phyloP scores from a whole-genome alignment of 2,888 invertebrate species.

The Choreutis nemorana region DNA sequence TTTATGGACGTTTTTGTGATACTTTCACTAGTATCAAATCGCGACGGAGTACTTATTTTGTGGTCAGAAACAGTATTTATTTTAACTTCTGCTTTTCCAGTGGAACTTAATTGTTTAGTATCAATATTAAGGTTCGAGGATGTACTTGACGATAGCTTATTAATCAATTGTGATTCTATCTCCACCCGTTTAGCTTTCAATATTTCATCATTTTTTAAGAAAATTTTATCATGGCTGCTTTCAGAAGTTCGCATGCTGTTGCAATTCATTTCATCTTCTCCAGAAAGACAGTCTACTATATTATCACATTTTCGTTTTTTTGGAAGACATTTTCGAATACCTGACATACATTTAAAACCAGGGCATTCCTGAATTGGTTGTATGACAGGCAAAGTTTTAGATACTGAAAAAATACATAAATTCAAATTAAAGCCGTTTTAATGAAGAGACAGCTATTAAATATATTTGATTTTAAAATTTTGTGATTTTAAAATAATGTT shows the following conservation, averaged over 20 bases:
- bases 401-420: conserved; percentile 36
- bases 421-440: conserved; percentile 4
- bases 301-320: conserved; percentile 73
- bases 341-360: conserved; percentile 74
- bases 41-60: too few species aligned
- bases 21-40: too few species aligned
- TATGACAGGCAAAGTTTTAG: conserved; percentile 44
- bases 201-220: conserved; percentile 1
- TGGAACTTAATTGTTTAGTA: too few species aligned
- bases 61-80: too few species aligned
- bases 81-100: conserved; percentile 4
- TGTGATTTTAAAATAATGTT: too few species aligned
- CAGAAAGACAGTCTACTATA: conserved; percentile 77
- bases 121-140: conserved; percentile 1
- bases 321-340: conserved; percentile 73
- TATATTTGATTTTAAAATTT: too few species aligned
- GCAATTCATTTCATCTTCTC: conserved; percentile 83
- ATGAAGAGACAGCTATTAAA: conserved; percentile 4
- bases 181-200: too few species aligned
- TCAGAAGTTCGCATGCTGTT: conserved; percentile 18
- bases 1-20: too few species aligned
- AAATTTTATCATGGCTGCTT: conserved; percentile 1
- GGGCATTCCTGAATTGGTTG: conserved; percentile 72
- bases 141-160: conserved; percentile 5
- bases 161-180: conserved; percentile 11